Evolutionary conservation across 2,113 vertebrate genomes (phyloP).

Genomic region (Isurus oxyrinchus): DNA sequence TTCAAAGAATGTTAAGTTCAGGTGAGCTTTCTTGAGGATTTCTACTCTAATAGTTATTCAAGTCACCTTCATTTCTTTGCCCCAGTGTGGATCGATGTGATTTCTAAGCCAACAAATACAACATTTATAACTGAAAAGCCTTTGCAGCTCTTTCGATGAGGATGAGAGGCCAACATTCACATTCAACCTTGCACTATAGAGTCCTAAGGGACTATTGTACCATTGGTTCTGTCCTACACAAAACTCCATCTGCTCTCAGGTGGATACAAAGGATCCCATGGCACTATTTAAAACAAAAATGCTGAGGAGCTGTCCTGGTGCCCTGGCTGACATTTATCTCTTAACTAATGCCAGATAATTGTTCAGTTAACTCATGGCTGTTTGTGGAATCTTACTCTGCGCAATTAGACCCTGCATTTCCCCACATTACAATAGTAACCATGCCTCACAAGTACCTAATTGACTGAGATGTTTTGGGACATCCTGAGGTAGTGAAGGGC

Average conservation of each 20-base stretch:
- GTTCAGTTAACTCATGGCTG: background rate
- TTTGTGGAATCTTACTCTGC: background rate
- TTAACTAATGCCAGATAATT: background rate
- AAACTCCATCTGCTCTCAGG: background rate
- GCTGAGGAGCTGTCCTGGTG: background rate
- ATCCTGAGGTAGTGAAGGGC: too few species aligned
- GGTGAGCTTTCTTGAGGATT: background rate
- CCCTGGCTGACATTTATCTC: background rate
- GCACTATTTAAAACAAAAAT: background rate
- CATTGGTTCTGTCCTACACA: background rate
- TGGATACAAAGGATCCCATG: background rate
- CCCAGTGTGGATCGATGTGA: background rate
- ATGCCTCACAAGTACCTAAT: background rate
- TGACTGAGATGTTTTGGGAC: background rate
- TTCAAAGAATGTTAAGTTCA: background rate
- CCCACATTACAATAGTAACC: background rate
- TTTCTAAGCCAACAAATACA: background rate
- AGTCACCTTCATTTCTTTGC: background rate
- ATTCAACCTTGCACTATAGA: background rate
- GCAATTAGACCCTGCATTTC: background rate
- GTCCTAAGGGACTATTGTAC: background rate
- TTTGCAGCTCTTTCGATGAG: background rate
- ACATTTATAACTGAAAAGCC: background rate
- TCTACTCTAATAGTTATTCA: background rate
- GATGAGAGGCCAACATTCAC: background rate